Base-by-base conservation (phyloP, 2,113 vertebrate species). In the Nycticorax nycticorax region DNA sequence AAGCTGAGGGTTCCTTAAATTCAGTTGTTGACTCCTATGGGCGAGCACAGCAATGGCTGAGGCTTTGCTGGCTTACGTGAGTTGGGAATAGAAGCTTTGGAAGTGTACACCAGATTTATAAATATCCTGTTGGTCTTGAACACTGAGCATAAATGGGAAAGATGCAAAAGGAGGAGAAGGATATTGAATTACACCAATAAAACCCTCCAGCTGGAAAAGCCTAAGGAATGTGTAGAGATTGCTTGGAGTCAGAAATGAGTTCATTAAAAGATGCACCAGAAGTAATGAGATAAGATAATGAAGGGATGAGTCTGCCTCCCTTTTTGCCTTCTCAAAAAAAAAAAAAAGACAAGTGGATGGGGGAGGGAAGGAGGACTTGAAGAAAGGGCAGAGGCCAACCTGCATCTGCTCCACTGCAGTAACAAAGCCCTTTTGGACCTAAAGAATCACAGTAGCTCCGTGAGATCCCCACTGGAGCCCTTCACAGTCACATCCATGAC, bases 231-330 rank as follows among this genome's bases (percentile, higher is more conserved):
- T 39, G 33, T 35, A 81, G 32, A 91, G 66, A 73, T 76, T 73
- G 37, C 57, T 56, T 79, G 53, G 39, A 89, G 41, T 76, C 21
- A 79, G 77, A 95, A 97, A 93, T 79, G 1, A 69, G 33, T 79
- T 94, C 71, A 89, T 83, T 83, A 89, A 89, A 93, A 85, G 39
- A 76, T 85, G 23, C 5, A 68, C 11, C 39, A 85, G 73, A 88
- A 93, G 9, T 92, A 94, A 79, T 60, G 45, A 88, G 77, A n/a
- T 76, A 82, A 89, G 33, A 56, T 88, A 91, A 91, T 64, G 73
- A 92, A 85, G 52, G 50, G 30, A 75, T 82, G 35, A 85, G 14
- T 37, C 50, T 48, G 15, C 56, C 11, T 53, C 24, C 7, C 7
- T 52, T 88, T 85, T 68, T 23, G 3, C 7, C 9, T 71, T 30